Conservation (phyloP, 1,140 invertebrate species). For the Sarcophaga peregrina region DNA sequence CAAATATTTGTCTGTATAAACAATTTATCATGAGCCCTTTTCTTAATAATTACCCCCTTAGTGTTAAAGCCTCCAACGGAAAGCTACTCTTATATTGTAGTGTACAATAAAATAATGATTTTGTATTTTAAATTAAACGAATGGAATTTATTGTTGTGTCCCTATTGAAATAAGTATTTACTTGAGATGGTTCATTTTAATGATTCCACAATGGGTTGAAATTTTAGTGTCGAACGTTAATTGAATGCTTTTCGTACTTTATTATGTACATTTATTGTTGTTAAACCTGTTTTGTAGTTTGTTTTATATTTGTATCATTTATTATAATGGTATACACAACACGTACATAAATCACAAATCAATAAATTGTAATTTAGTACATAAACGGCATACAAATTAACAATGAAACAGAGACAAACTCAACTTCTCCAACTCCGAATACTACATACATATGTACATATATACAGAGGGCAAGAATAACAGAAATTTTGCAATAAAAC, state of each 20-base stretch:
- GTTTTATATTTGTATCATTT: conserved; percentile 11
- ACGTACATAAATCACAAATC: conserved; percentile 24
- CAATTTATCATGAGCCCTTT: no score
- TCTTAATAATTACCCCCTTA: no score
- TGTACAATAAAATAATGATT: no score
- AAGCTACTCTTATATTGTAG: no score
- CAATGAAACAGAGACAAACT: background rate
- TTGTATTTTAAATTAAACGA: no score
- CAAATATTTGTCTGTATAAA: no score
- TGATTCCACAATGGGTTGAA: background rate
- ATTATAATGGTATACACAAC: conserved; percentile 12
- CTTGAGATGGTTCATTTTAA: background rate
- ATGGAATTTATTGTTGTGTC: background rate
- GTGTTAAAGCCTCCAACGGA: no score
- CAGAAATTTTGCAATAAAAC: conserved; percentile 3
- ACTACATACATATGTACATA: no score
- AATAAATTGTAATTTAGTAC: conserved; percentile 39
- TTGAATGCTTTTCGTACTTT: background rate
- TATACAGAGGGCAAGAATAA: background rate
- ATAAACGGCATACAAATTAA: conserved; percentile 24
- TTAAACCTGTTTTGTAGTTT: background rate
- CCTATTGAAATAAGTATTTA: background rate
- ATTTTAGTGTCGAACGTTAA: background rate
- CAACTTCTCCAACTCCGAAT: background rate
- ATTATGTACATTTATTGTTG: conserved; percentile 17